Evolutionary conservation across 1,140 invertebrate species (phyloP), one percentile per base, ranked within the genome.

Genomic region (Tetramorium parvispinum): DNA sequence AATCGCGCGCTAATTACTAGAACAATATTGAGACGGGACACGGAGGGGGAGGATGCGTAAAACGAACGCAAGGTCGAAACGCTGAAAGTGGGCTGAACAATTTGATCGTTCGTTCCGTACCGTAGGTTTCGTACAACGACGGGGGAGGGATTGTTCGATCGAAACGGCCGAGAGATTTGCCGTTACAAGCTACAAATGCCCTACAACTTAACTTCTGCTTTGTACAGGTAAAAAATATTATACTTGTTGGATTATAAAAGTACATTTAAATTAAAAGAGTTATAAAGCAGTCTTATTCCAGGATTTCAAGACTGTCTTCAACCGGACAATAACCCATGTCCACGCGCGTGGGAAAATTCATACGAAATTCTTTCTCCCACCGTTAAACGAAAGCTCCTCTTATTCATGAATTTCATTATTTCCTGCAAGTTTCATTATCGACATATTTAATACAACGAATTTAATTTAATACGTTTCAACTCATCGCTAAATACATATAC

Each of bases 391-490:
- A 16, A 43, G 13, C n/a, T 37, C 43, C 18, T 24, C 27, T 81
- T 8, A 8, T 70, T 81, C 32, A 6, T 27, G 57, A 8, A n/a
- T 32, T 71, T 24, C 40, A 43, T 76, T 40, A 76, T 1, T 43
- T 40, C 8, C 32, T 32, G 32, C 24, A 13, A 43, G 13, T 51
- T 49, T 66, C 40, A 11, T 51, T 27, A 51, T 40, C 13, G 13
- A 53, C 24, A 32, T 32, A 65, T n/a, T 78, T 49, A n/a, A 32
- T 46, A 73, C 21, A 51, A 66, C 18, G 27, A 51, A 51, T 79
- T 65, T 66, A 32, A 78, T 79, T 79, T 24, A 43, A 78, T 32
- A 32, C 24, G 40, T 53, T 79, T 79, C 18, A 66, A 79, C 49
- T 37, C n/a, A 49, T 66, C 46, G 49, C 59, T 68, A 32, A 32